Evolutionary conservation across 2,797 vertebrate species (phyloP).

Genomic region (Cyclura pinguis): DNA sequence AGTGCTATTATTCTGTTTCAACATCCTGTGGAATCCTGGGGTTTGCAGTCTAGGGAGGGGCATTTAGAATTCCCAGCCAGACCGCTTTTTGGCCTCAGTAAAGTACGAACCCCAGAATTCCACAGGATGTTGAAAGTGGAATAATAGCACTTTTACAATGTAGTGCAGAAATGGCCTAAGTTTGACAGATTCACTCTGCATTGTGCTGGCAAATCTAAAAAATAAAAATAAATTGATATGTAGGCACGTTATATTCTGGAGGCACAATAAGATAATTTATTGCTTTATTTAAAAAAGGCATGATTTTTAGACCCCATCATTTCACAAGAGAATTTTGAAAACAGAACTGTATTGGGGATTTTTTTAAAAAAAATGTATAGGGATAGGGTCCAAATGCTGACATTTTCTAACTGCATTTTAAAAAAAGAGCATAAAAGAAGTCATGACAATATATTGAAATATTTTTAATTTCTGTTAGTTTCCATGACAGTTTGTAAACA

Average conservation of each 20-base stretch:
- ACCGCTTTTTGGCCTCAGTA: too few species aligned
- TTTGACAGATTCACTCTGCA: background rate
- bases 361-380: background rate
- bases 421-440: conserved; percentile 45
- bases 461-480: conserved; percentile 57
- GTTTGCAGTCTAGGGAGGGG: too few species aligned
- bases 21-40: too few species aligned
- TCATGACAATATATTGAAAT: conserved; percentile 49
- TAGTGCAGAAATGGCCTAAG: background rate
- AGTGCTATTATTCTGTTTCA: too few species aligned
- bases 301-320: background rate
- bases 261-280: background rate
- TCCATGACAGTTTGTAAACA: conserved; percentile 75
- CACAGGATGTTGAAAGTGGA: too few species aligned
- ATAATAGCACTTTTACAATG: too few species aligned
- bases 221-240: background rate
- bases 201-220: background rate
- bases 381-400: background rate
- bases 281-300: background rate
- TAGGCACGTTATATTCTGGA: background rate
- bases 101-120: too few species aligned
- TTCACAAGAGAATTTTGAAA: background rate
- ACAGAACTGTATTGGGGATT: background rate
- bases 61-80: too few species aligned
- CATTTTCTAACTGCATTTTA: background rate